Conservation (phyloP, 2,797 vertebrate species). For the Anabas testudineus region DNA sequence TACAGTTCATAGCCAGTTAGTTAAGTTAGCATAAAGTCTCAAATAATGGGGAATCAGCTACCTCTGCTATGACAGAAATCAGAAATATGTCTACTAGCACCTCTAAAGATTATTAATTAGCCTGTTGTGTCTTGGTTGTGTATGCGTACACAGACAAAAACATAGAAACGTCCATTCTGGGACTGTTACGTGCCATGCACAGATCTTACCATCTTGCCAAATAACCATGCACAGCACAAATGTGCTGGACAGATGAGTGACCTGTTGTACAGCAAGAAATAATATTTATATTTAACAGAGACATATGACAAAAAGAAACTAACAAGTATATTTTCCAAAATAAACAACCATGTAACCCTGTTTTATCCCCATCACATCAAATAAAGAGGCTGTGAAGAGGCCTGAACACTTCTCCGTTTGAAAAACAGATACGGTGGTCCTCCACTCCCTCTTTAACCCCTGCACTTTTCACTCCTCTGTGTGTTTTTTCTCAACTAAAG, state of each 20-base stretch:
- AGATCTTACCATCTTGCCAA: too few relatives aligned
- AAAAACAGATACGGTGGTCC: conserved; percentile 24
- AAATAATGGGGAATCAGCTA: too few relatives aligned
- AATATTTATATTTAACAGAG: not conserved
- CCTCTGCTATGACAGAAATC: too few relatives aligned
- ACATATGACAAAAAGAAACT: not conserved
- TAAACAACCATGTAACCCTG: not conserved
- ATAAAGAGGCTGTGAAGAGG: not conserved
- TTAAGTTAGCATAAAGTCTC: too few relatives aligned
- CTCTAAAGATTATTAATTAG: not conserved
- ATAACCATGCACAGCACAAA: not conserved
- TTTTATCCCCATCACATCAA: too few relatives aligned
- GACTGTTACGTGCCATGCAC: not conserved
- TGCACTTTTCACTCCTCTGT: conserved; percentile 20
- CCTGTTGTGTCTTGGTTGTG: not conserved
- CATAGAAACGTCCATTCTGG: not conserved
- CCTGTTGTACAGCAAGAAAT: not conserved
- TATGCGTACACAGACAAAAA: not conserved
- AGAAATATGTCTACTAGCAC: not conserved
- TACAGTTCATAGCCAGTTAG: too few relatives aligned
- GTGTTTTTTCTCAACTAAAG: conserved; percentile 39
- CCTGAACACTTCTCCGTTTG: not conserved
- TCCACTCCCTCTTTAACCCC: conserved; percentile 23
- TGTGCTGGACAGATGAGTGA: not conserved
- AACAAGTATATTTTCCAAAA: too few relatives aligned